These are phyloP conservation scores for Aphrophora alni DNA, from an alignment of 2,888 invertebrate genomes.

Conservation along the genomic window DNA sequence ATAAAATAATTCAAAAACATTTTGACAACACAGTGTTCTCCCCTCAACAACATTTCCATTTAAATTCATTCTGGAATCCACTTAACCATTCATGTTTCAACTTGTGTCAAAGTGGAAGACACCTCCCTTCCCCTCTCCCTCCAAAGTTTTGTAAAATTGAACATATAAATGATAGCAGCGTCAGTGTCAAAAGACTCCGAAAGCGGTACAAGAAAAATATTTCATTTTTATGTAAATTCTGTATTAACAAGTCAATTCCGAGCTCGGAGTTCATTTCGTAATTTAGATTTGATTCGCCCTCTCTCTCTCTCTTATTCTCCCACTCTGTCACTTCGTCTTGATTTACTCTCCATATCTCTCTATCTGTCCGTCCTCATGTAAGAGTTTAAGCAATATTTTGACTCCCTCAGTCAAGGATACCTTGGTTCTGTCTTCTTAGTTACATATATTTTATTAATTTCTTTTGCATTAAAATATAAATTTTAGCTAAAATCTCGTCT, in stretches of 20 bases:
- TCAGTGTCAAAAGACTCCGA: constrained; percentile 31
- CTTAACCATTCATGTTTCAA: background rate
- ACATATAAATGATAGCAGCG: constrained; percentile 34
- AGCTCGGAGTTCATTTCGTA: constrained; percentile 26
- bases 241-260: constrained; percentile 40
- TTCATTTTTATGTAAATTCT: constrained; percentile 39
- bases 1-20: constrained; percentile 1
- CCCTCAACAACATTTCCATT: constrained; percentile 28
- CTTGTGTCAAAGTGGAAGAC: background rate
- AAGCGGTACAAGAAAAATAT: constrained; percentile 33
- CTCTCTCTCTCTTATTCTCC: constrained; percentile 17
- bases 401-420: no score
- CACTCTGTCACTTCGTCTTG: background rate
- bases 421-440: no score
- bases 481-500: no score
- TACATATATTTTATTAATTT: no score
- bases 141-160: background rate
- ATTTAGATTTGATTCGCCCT: constrained; percentile 30
- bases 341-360: background rate
- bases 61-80: constrained; percentile 36
- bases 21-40: background rate
- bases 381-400: no score
- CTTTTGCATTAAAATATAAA: no score
- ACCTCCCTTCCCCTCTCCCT: background rate
- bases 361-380: background rate